Base-by-base conservation (phyloP, 2,797 vertebrate genomes). In the Tragopan temminckii region DNA sequence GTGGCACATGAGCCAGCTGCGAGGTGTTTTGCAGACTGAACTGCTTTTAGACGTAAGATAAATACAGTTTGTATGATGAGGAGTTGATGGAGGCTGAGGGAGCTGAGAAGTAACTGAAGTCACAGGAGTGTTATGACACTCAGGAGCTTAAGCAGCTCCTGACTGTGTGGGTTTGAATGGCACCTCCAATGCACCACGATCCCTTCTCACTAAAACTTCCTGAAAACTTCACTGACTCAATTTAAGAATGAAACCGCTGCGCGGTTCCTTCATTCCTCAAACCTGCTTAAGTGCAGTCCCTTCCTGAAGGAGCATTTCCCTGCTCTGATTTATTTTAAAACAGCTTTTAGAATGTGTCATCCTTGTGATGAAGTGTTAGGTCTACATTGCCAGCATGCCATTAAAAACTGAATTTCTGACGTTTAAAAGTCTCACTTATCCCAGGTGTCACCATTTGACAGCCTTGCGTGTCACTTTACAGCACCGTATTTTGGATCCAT, bases 341-440 rank as follows among this genome's bases (percentile, higher is more conserved):
- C 74, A 83, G 96, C 93, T 96, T 93, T 95, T 92, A 93, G 92
- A 85, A 88, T 80, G 91, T 96, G 93, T 95, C 96, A 95, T 92
- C 53, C 77, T 92, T 92, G 67, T 95, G 94, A 93, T 97, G 89
- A 95, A 95, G 95, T 85, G 89, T 90, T 92, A 90, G 93, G 77
- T 88, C 90, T 94, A 9, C 88, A 80, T 88, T 95, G 93, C 87
- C 93, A 95, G 89, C 61, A 80, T 91, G 95, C 85, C 93, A 96
- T 94, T 96, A 95, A 91, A 96, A 97, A 92, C 35, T 93, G 91
- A 63, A 89, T 94, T 96, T 92, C 89, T 95, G 87, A 88, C 12
- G 8, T 93, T 96, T 80, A 89, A 89, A 95, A 92, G 80, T 97
- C 90, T 94, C 94, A 92, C 94, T 96, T 77, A 86, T 95, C 80